These are phyloP conservation scores for Eristalis intricaria DNA, from an alignment of 2,888 invertebrate species.

Conservation along the genomic window DNA sequence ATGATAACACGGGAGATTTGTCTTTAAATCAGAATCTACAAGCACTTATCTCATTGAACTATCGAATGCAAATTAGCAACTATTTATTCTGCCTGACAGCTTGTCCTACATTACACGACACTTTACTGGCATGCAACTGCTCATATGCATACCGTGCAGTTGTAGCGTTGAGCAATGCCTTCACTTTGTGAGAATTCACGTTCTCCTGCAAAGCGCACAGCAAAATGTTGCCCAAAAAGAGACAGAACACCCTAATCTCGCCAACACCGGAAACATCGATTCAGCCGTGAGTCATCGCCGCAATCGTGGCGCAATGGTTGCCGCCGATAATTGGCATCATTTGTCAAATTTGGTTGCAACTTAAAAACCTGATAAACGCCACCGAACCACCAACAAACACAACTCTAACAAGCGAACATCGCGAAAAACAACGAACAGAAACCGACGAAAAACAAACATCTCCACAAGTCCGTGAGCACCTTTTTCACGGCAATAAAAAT, in stretches of 20 bases:
- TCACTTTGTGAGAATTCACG: no score
- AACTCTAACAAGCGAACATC: slow-evolving; percentile 9
- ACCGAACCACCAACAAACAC: slow-evolving; percentile 45
- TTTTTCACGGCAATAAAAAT: slow-evolving; percentile 71
- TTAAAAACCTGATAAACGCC: slow-evolving; percentile 67
- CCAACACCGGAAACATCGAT: background rate
- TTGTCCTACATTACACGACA: background rate
- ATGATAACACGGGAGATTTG: background rate
- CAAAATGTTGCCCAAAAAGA: background rate
- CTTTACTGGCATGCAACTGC: background rate
- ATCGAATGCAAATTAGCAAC: background rate
- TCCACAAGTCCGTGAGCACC: slow-evolving; percentile 58
- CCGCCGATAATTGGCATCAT: slow-evolving; percentile 57
- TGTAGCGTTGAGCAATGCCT: no score
- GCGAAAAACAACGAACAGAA: background rate
- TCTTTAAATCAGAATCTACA: background rate
- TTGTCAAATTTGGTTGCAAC: slow-evolving; percentile 58
- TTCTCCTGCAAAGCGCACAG: background rate
- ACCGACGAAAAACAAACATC: slow-evolving; percentile 1
- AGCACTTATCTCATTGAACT: background rate
- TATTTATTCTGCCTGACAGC: background rate
- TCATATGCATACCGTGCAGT: background rate
- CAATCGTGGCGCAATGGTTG: slow-evolving; percentile 18
- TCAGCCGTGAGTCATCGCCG: background rate
- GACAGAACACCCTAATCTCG: background rate